A percentile compares a stretch with the other conserved stretches of the same genome.
Conservation (phyloP, 2,797 vertebrate genomes). For the Tadarida brasiliensis region DNA sequence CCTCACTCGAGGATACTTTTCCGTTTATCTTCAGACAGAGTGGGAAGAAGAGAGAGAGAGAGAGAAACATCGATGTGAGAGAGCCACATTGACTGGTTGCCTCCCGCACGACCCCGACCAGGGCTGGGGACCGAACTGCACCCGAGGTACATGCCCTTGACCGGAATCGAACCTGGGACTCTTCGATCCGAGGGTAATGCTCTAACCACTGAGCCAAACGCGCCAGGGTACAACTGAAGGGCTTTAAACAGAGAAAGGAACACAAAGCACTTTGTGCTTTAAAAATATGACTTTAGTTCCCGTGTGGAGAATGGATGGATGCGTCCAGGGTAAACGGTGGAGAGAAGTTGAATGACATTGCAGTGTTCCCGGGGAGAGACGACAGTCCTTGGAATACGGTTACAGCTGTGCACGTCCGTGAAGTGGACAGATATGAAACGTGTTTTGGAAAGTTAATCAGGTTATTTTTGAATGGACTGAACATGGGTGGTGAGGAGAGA, state of each 20-base stretch:
- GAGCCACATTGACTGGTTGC: too few relatives aligned
- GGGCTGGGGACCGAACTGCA: too few relatives aligned
- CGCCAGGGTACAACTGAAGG: not conserved
- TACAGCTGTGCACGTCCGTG: not conserved
- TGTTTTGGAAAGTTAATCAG: slow-evolving; percentile 14
- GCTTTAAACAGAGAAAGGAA: not conserved
- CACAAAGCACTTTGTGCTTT: not conserved
- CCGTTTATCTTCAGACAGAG: too few relatives aligned
- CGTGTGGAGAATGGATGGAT: not conserved
- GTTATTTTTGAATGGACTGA: not conserved
- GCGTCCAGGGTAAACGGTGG: not conserved
- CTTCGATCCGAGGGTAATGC: too few relatives aligned
- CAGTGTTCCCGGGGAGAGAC: slow-evolving; percentile 8
- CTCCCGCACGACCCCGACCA: too few relatives aligned
- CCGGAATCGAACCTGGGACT: too few relatives aligned
- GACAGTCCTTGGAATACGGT: slow-evolving; percentile 26
- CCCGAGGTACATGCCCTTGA: too few relatives aligned
- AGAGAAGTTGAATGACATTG: not conserved
- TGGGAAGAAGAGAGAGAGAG: too few relatives aligned
- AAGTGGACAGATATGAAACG: slow-evolving; percentile 34
- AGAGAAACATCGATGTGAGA: too few relatives aligned
- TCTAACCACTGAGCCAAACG: too few relatives aligned
- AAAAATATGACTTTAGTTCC: slow-evolving; percentile 24
- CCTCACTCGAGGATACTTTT: too few relatives aligned
- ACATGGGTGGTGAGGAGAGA: not conserved